A percentile compares a stretch with the other conserved stretches of the same genome.
Evolutionary conservation across 2,797 vertebrate genomes (phyloP).

Genomic region (Ceryle rudis): DNA sequence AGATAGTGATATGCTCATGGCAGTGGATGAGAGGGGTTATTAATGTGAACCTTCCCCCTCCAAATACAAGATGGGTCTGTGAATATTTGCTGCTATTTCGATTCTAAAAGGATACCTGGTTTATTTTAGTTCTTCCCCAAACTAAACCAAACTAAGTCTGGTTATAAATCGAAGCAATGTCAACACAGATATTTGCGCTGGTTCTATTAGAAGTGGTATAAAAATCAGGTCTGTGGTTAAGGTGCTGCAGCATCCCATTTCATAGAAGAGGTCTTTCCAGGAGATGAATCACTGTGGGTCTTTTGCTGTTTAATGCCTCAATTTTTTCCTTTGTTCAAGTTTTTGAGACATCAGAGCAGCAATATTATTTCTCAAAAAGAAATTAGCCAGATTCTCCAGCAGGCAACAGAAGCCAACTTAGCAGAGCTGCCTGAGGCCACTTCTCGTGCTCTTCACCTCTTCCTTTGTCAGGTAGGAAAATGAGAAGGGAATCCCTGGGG

Average conservation of each 20-base stretch:
- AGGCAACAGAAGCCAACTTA: slow-evolving; percentile 63
- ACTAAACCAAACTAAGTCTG: slow-evolving; percentile 5
- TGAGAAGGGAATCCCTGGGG: background rate
- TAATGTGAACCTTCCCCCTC: background rate
- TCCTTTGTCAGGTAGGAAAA: slow-evolving; percentile 77
- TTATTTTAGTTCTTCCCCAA: background rate
- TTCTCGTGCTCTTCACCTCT: slow-evolving; percentile 67
- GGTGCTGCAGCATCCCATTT: background rate
- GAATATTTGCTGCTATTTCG: background rate
- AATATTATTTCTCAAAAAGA: slow-evolving; percentile 75
- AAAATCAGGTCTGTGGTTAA: slow-evolving; percentile 20
- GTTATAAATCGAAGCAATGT: background rate
- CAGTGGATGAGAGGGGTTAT: background rate
- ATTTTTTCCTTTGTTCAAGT: slow-evolving; percentile 63
- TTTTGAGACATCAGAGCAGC: slow-evolving; percentile 74
- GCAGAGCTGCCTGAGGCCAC: slow-evolving; percentile 68
- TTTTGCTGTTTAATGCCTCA: slow-evolving; percentile 6
- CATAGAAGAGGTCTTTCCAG: background rate
- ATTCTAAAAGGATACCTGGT: background rate
- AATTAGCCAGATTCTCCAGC: slow-evolving; percentile 71
- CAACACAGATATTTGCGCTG: background rate
- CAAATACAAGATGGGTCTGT: background rate
- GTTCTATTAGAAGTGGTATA: background rate
- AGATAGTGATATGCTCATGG: background rate
- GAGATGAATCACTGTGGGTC: background rate